Conservation (phyloP, 2,888 invertebrate genomes). For the Brachynemurus nebulosus region DNA sequence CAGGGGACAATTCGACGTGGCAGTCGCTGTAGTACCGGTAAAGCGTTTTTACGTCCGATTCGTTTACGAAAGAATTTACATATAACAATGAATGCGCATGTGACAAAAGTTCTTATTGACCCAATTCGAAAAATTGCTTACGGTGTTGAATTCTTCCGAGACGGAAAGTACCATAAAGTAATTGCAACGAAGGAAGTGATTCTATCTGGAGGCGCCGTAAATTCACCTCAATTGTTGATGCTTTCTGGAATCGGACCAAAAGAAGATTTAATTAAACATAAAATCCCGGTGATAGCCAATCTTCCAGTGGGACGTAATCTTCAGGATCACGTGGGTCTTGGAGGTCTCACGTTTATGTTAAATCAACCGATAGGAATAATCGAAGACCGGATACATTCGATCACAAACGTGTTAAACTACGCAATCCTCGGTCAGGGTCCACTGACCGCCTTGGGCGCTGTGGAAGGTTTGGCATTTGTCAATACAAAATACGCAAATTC, state of each 20-base stretch:
- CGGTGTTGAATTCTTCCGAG: slow-evolving; percentile 68
- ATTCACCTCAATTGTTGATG: slow-evolving; percentile 89
- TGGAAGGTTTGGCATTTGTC: slow-evolving; percentile 79
- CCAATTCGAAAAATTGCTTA: slow-evolving; percentile 61
- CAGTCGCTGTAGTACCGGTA: slow-evolving; percentile 75
- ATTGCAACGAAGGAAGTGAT: slow-evolving; percentile 75
- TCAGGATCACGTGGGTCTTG: slow-evolving; percentile 79
- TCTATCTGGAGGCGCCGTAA: slow-evolving; percentile 79
- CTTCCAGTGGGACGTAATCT: slow-evolving; percentile 73
- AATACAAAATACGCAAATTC: slow-evolving; percentile 74
- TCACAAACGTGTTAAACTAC: slow-evolving; percentile 69
- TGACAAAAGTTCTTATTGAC: slow-evolving; percentile 59
- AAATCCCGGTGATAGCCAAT: slow-evolving; percentile 69
- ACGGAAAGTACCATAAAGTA: slow-evolving; percentile 56
- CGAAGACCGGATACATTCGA: slow-evolving; percentile 62
- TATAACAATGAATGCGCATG: slow-evolving; percentile 69
- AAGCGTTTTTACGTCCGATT: slow-evolving; percentile 73
- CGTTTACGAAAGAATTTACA: slow-evolving; percentile 70
- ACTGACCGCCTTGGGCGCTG: slow-evolving; percentile 74
- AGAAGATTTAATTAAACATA: slow-evolving; percentile 52
- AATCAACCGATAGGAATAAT: slow-evolving; percentile 67
- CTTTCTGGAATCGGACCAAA: slow-evolving; percentile 77
- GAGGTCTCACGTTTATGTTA: slow-evolving; percentile 70
- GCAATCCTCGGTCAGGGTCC: slow-evolving; percentile 74
- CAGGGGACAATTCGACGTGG: slow-evolving; percentile 57